Evolutionary conservation across 2,888 invertebrate genomes (phyloP).

Genomic region (Syrista parreyssii): DNA sequence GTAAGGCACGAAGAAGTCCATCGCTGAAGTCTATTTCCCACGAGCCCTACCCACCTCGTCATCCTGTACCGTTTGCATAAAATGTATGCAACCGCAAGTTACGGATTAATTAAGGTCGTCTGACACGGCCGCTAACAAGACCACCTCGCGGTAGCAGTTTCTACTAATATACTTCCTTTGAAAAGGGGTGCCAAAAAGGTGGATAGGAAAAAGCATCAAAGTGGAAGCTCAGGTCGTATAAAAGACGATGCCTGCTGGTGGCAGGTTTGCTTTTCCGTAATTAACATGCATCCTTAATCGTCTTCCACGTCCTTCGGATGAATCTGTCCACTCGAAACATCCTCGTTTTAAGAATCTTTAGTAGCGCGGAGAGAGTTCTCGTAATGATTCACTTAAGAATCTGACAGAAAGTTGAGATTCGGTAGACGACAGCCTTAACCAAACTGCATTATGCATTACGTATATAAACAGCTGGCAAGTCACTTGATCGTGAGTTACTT

Average conservation of each 20-base stretch:
- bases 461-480: neutral
- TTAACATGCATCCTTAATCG: neutral
- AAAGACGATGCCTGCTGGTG: neutral
- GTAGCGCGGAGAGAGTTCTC: neutral
- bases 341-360: neutral
- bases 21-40: conserved; percentile 37
- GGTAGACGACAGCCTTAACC: neutral
- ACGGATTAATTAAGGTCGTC: conserved; percentile 36
- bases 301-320: neutral
- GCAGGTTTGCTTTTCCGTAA: neutral
- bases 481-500: neutral
- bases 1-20: neutral
- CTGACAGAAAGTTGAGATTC: neutral
- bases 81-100: conserved; percentile 18
- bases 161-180: neutral
- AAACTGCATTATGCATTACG: neutral
- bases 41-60: conserved; percentile 20
- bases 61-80: conserved; percentile 19
- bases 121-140: neutral
- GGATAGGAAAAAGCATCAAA: neutral
- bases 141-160: neutral
- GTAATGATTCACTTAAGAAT: neutral
- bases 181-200: neutral
- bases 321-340: neutral
- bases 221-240: neutral